Base-by-base conservation (phyloP, 2,797 vertebrate species). In the Malacoctenus gilli region DNA sequence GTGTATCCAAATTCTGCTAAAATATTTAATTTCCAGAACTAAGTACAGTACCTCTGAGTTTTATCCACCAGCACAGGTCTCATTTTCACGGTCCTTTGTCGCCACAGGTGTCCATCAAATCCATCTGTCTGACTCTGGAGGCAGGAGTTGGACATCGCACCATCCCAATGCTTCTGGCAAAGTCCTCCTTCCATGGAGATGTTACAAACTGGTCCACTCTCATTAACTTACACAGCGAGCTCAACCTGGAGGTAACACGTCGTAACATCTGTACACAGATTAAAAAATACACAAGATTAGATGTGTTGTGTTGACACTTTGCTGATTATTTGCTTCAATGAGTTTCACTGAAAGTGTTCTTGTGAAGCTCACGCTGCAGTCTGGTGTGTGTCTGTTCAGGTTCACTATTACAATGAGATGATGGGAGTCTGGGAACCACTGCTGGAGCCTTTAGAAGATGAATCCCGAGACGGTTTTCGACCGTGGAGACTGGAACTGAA, bases 371-470 rank as follows among this genome's bases (percentile, higher is more conserved):
- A n/a, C n/a, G n/a, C n/a, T n/a, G n/a, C n/a, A n/a, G n/a, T n/a
- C n/a, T n/a, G n/a, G n/a, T n/a, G n/a, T n/a, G n/a, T n/a, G n/a
- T n/a, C n/a, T n/a, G n/a, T n/a, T n/a, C n/a, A 99, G 97, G 93
- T 99, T 14, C 94, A 95, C 81, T 98, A 97, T 86, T 98, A 91
- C 79, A 99, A 99, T 32, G 97, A 99, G 85, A 83, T 94, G 70
- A 87, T 99, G 90, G 97, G 96, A 2, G 95, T 99, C 4, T 99
- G 97, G 97, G 97, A 99, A 41, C 97, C 97, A 2, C 92, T 99
- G 59, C 90, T 99, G 82, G 97, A 99, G 80, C 97, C 97, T 0
- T 83, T 99, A 57, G 96, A 99, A 87, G 90, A 97, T 70, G 93
- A 96, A 55, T 89, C 87, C 41, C 92, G 75, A 64, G 97, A 98